Evolutionary conservation across 2,888 invertebrate species (phyloP).

Genomic region (Phlogophora meticulosa): DNA sequence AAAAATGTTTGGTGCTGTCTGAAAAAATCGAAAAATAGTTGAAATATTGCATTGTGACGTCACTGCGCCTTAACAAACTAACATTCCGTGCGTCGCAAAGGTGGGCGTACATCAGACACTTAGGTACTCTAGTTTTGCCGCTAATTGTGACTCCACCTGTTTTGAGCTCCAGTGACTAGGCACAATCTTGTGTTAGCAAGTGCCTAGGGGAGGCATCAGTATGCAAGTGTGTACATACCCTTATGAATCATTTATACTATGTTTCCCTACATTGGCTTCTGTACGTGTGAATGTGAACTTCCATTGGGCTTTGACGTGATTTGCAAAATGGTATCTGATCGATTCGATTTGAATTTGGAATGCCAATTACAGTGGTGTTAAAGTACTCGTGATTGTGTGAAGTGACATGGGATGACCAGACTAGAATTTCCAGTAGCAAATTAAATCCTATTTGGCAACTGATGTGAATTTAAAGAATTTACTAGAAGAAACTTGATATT

Average conservation of each 20-base stretch:
- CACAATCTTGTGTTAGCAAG: constrained; percentile 71
- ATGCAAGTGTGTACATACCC: constrained; percentile 59
- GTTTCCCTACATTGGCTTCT: constrained; percentile 42
- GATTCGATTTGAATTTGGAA: constrained; percentile 53
- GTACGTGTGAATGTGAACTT: constrained; percentile 58
- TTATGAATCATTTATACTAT: constrained; percentile 62
- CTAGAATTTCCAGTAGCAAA: constrained; percentile 18
- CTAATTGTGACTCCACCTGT: constrained; percentile 82
- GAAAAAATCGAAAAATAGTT: neutral
- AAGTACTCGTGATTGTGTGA: constrained; percentile 19
- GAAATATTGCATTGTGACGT: neutral
- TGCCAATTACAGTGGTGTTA: constrained; percentile 43
- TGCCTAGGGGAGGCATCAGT: constrained; percentile 68
- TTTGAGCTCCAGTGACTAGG: constrained; percentile 70
- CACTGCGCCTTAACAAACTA: constrained; percentile 67
- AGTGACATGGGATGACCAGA: constrained; percentile 12
- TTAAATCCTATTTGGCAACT: constrained; percentile 3
- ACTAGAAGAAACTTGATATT: neutral
- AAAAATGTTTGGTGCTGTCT: neutral
- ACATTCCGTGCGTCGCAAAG: constrained; percentile 68
- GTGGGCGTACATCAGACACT: constrained; percentile 79
- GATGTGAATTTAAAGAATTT: neutral
- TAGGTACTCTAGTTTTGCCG: constrained; percentile 76
- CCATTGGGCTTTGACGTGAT: constrained; percentile 57
- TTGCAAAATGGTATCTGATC: constrained; percentile 61